phyloP scores from a whole-genome alignment of 2,113 vertebrate species.

The Bos javanicus region DNA sequence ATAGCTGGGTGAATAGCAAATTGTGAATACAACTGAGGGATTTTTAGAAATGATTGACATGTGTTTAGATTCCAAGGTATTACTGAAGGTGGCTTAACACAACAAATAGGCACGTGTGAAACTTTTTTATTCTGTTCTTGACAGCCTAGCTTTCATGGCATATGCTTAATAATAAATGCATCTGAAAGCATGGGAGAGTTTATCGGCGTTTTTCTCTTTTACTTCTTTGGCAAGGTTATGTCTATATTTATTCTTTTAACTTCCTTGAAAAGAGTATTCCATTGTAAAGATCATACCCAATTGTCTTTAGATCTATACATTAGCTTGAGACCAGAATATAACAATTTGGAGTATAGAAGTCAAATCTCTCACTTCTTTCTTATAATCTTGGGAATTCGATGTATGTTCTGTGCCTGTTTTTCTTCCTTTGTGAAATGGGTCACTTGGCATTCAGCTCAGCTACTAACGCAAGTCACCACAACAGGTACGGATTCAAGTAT shows the following conservation, averaged over 20 bases:
- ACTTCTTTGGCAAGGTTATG: neutral
- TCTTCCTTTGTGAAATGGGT: slow-evolving; percentile 51
- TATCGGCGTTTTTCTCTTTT: neutral
- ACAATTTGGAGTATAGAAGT: neutral
- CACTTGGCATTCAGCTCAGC: slow-evolving; percentile 41
- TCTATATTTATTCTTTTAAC: neutral
- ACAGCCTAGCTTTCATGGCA: neutral
- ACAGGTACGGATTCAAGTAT: slow-evolving; percentile 73
- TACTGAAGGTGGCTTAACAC: neutral
- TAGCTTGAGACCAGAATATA: neutral
- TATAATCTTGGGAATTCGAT: neutral
- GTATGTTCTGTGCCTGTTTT: neutral
- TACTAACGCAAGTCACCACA: slow-evolving; percentile 66
- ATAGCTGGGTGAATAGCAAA: neutral
- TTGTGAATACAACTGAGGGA: neutral
- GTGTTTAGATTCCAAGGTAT: neutral
- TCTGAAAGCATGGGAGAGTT: neutral
- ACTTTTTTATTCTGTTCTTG: neutral
- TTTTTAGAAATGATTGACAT: neutral
- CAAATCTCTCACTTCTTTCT: neutral
- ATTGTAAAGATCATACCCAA: neutral
- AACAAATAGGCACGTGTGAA: neutral
- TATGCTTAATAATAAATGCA: neutral
- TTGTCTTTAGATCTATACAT: neutral
- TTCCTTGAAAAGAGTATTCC: neutral